phyloP scores from a whole-genome alignment of 2,888 invertebrate genomes.

The Clostera curtula region DNA sequence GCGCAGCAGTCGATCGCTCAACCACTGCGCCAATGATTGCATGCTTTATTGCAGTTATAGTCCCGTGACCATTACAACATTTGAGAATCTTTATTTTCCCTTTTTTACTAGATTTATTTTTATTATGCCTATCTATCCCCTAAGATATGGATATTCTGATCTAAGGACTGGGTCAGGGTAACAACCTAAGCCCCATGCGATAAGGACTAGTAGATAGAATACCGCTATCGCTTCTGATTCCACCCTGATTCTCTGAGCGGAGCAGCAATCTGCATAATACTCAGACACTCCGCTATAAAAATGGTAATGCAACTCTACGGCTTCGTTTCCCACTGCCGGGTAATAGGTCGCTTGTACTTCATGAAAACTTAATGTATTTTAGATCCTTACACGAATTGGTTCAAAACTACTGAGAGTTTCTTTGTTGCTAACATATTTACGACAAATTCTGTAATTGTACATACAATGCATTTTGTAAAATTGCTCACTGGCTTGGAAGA shows the following conservation, averaged over 20 bases:
- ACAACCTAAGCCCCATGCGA: no score
- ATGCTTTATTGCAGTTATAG: no score
- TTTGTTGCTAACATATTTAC: neutral
- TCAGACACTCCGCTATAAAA: slow-evolving; percentile 64
- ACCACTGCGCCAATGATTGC: no score
- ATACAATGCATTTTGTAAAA: no score
- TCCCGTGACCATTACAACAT: no score
- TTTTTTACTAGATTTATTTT: no score
- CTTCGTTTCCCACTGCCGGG: slow-evolving; percentile 34
- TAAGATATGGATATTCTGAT: no score
- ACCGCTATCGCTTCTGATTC: slow-evolving; percentile 21
- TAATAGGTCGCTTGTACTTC: slow-evolving; percentile 41
- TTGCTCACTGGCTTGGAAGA: no score
- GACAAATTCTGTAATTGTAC: neutral
- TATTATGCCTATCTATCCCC: no score
- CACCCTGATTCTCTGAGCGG: slow-evolving; percentile 43
- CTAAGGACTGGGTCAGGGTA: no score
- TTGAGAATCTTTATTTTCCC: no score
- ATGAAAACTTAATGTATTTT: slow-evolving; percentile 16
- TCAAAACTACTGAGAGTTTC: neutral
- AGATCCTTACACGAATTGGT: slow-evolving; percentile 1
- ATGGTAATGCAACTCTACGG: slow-evolving; percentile 54
- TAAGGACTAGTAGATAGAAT: neutral
- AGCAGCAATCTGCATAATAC: slow-evolving; percentile 65
- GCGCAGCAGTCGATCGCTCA: no score